A percentile compares a stretch with the other conserved stretches of the same genome.
Conservation (phyloP, 2,888 invertebrate species). For the Deroplatys truncata region DNA sequence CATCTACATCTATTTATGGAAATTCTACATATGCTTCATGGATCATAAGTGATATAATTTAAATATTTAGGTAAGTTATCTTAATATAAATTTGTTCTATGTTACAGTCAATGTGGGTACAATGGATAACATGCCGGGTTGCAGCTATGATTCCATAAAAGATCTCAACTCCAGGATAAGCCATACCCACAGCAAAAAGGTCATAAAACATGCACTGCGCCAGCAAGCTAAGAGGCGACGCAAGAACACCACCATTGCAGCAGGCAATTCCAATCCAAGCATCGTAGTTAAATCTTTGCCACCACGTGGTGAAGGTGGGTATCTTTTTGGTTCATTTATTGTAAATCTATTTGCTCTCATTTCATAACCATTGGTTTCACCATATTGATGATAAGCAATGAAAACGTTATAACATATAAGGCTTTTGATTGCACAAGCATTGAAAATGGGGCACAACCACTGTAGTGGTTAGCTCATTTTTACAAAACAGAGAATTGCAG, state of each 20-base stretch:
- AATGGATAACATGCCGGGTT: slow-evolving; percentile 26
- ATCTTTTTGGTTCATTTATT: no score
- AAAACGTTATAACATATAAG: no score
- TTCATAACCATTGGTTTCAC: background rate
- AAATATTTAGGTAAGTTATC: no score
- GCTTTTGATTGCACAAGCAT: no score
- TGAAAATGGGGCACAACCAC: no score
- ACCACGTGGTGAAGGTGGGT: slow-evolving; percentile 47
- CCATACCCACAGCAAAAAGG: slow-evolving; percentile 56
- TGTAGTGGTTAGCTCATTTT: no score
- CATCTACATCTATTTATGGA: no score
- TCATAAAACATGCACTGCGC: slow-evolving; percentile 71
- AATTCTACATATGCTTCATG: no score
- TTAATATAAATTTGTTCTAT: no score
- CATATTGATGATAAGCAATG: no score
- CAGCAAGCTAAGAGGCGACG: slow-evolving; percentile 72
- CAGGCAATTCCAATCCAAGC: slow-evolving; percentile 59
- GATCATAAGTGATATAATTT: no score
- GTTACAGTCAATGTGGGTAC: background rate
- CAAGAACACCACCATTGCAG: slow-evolving; percentile 70
- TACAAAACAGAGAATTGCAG: no score
- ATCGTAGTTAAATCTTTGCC: slow-evolving; percentile 80
- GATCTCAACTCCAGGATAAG: slow-evolving; percentile 29
- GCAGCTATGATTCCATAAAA: slow-evolving; percentile 27
- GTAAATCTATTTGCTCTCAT: background rate